Percentiles rank a stretch among this genome's conserved stretches.
phyloP scores from a whole-genome alignment of 2,113 vertebrate species.

The Cyrtonyx montezumae region DNA sequence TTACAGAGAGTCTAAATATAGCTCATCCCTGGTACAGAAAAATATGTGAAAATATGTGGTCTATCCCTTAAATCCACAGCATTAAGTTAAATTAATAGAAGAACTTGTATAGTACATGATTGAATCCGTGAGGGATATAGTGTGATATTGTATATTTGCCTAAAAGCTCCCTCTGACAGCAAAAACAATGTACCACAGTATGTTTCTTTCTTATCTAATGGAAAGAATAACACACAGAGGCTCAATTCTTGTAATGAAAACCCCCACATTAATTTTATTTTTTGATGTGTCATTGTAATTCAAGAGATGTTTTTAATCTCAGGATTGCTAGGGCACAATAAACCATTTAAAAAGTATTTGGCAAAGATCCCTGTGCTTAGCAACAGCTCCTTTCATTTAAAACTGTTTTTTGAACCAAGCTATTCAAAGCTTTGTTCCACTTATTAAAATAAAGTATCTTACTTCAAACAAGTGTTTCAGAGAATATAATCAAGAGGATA shows the following conservation, averaged over 20 bases:
- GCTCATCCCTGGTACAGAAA: slow-evolving; percentile 10
- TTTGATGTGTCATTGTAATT: slow-evolving; percentile 86
- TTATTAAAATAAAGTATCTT: slow-evolving; percentile 83
- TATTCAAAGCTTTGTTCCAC: slow-evolving; percentile 79
- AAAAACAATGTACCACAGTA: slow-evolving; percentile 76
- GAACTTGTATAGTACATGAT: slow-evolving; percentile 48
- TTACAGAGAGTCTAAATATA: slow-evolving; percentile 51
- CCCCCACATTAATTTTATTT: slow-evolving; percentile 83
- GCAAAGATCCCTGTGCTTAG: slow-evolving; percentile 75
- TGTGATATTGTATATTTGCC: slow-evolving; percentile 80
- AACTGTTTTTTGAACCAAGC: slow-evolving; percentile 74
- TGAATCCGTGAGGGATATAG: slow-evolving; percentile 70
- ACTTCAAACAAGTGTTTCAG: slow-evolving; percentile 73
- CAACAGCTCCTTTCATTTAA: slow-evolving; percentile 80
- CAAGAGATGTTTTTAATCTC: slow-evolving; percentile 87
- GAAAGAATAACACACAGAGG: slow-evolving; percentile 80
- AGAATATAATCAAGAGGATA: slow-evolving; percentile 67
- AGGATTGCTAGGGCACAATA: slow-evolving; percentile 81
- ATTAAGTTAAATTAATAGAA: slow-evolving; percentile 68
- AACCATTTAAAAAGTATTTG: slow-evolving; percentile 85
- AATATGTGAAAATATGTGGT: slow-evolving; percentile 52
- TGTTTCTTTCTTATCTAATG: slow-evolving; percentile 80
- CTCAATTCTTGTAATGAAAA: slow-evolving; percentile 84
- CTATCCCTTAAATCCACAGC: slow-evolving; percentile 55
- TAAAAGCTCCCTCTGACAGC: slow-evolving; percentile 77